Evolutionary conservation across 2,888 invertebrate species (phyloP).

Genomic region (Oxycera nigricornis): DNA sequence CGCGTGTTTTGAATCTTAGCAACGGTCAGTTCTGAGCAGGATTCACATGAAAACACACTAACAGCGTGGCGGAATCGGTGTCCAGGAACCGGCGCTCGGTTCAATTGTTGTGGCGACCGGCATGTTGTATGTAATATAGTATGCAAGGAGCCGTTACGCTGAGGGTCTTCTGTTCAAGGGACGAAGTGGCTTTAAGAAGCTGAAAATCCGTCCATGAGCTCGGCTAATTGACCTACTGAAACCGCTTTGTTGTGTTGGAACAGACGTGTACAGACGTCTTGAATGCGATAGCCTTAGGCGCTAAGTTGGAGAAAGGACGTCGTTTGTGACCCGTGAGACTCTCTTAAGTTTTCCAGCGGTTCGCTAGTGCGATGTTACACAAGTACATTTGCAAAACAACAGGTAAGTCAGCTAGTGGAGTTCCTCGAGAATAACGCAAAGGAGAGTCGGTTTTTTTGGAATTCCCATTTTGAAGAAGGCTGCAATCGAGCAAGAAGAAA

Average conservation of each 20-base stretch:
- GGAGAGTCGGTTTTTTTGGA: constrained; percentile 27
- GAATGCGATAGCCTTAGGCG: not conserved
- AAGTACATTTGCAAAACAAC: constrained; percentile 37
- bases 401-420: constrained; percentile 7
- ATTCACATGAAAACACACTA: not conserved
- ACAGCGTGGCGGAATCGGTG: not conserved
- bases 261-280: constrained; percentile 34
- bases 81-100: constrained; percentile 16
- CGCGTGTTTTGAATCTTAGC: constrained; percentile 23
- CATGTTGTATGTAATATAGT: not conserved
- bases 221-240: constrained; percentile 29
- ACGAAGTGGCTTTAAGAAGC: constrained; percentile 23
- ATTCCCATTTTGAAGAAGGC: constrained; percentile 28
- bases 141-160: constrained; percentile 16
- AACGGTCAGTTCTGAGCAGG: constrained; percentile 24
- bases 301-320: constrained; percentile 9
- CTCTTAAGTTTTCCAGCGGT: constrained; percentile 27
- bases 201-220: constrained; percentile 24
- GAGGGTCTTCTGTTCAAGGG: not conserved
- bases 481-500: constrained; percentile 35
- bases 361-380: constrained; percentile 11
- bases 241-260: constrained; percentile 14
- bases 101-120: constrained; percentile 19
- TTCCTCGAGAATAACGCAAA: not conserved
- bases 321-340: not conserved